Evolutionary conservation across 2,797 vertebrate genomes (phyloP), one percentile per base, ranked within the genome.

Genomic region (Spinus olivaceus): DNA sequence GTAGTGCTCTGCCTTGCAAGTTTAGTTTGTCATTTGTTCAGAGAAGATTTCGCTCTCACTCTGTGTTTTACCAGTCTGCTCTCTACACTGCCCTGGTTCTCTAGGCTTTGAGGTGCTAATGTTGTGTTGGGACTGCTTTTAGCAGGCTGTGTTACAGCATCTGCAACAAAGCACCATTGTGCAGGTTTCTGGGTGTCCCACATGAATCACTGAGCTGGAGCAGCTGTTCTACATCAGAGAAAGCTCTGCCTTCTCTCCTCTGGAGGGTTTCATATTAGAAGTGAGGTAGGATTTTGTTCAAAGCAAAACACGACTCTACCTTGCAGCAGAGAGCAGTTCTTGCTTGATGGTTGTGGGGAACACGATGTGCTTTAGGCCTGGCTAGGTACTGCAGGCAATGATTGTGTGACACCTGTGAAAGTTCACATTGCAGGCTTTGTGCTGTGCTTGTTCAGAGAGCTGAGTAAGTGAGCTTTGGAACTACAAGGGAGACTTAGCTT

Each of bases 191-290:
- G 66, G 28, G 37, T 60, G 57, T 82, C 76, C 53, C 87, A 49
- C 11, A 1, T 39, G 73, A 88, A 76, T 85, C 61, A 78, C 28
- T 37, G 63, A 78, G 54, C 70, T 64, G 54, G 44, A 91, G 66
- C 90, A 95, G 85, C 80, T 96, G 87, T 59, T 92, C 69, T 47
- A 65, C 54, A 88, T 66, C 90, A 92, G 50, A 74, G 74, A 67
- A 88, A 54, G 53, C 78, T 91, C 73, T 95, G 47, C 33, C 47
- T 76, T 76, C 61, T 67, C 35, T 90, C 72, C 47, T 91, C 72
- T 61, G 33, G 65, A 81, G 81, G 54, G 21, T 51, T 23, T 74
- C 9, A 12, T 37, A 25, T 71, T 88, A 85, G 79, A 88, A 90
- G 23, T 25, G 73, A 83, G 44, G 39, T 25, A 83, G 44, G 47